Base-by-base conservation (phyloP, 2,888 invertebrate genomes). In the Acrobasis suavella region DNA sequence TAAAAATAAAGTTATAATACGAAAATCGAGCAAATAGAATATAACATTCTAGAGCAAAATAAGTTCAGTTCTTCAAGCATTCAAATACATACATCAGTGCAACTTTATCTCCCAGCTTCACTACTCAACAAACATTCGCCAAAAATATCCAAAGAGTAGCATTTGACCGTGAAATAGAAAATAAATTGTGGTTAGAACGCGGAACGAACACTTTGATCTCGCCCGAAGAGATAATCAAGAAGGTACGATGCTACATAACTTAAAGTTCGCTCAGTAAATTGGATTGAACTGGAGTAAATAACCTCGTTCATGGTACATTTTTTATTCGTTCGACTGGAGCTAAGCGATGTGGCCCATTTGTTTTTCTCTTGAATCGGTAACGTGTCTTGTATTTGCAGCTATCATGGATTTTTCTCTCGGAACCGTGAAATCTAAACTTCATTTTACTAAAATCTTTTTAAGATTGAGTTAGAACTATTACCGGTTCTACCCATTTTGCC, bases 291-390 rank as follows among this genome's bases (percentile, higher is more conserved):
- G 50, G 16, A 65, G 64, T 67, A 65, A 69, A 67, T 64, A 70
- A 67, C 60, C 51, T 60, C 51, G 72, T 69, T 70, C 67, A 61
- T 65, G 64, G 50, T 60, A 69, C 69, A 69, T 72, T 70, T 71
- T 75, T 73, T 76, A 72, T 73, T 70, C 62, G 65, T 55, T 58
- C 64, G 68, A 69, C 56, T 64, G 59, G 58, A 65, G 72, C 69
- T 71, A 72, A 72, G 66, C 64, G 72, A 71, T 72, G 32, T 32
- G 69, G 66, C 69, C 69, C 69, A 71, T 76, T 77, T 75, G 70
- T 75, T 71, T 72, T 70, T 67, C 64, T 58, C 46, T 49, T 15
- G 49, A 58, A 58, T 58, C 17, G 32, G 37, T 52, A 52, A 52
- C 52, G 52, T 32, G 52, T 54, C 54, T 37, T 37, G 54, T 37